These are phyloP conservation scores for Carapus acus DNA, from an alignment of 2,797 vertebrate genomes.

Conservation along the genomic window DNA sequence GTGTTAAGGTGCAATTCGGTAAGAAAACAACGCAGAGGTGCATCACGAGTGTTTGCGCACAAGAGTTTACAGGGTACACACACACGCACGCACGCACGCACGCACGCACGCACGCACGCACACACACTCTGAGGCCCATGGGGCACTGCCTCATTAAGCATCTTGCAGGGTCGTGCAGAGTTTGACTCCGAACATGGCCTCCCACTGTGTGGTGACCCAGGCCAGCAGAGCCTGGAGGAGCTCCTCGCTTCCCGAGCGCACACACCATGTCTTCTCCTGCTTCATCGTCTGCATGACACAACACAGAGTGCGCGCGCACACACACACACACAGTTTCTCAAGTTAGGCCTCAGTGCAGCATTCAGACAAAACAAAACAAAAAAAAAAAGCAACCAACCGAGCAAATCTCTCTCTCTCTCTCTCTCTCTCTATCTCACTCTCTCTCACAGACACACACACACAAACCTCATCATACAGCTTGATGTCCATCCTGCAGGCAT, in stretches of 20 bases:
- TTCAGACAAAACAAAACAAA: too few species aligned
- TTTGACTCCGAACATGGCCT: constrained; percentile 87
- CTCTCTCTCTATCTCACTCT: too few species aligned
- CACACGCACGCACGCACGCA: constrained; percentile 33
- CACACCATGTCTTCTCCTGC: constrained; percentile 86
- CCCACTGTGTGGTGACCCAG: constrained; percentile 89
- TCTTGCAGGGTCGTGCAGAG: constrained; percentile 72
- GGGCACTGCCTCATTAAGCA: constrained; percentile 13
- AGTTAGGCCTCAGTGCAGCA: too few species aligned
- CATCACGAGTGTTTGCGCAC: too few species aligned
- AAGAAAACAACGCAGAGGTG: too few species aligned
- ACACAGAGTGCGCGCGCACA: constrained; percentile 1
- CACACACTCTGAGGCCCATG: neutral
- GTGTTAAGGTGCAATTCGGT: too few species aligned
- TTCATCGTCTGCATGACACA: constrained; percentile 77
- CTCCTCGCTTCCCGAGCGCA: constrained; percentile 76
- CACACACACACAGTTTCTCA: neutral
- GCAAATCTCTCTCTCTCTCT: too few species aligned
- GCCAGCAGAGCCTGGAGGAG: constrained; percentile 78
- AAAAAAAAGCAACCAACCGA: too few species aligned
- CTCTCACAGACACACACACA: neutral
- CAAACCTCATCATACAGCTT: constrained; percentile 90
- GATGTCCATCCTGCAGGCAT: constrained; percentile 76
- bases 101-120: constrained; percentile 15
- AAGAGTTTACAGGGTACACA: constrained; percentile 21